These are phyloP conservation scores for Amphilophus citrinellus DNA, from an alignment of 2,113 vertebrate genomes.

Conservation along the genomic window DNA sequence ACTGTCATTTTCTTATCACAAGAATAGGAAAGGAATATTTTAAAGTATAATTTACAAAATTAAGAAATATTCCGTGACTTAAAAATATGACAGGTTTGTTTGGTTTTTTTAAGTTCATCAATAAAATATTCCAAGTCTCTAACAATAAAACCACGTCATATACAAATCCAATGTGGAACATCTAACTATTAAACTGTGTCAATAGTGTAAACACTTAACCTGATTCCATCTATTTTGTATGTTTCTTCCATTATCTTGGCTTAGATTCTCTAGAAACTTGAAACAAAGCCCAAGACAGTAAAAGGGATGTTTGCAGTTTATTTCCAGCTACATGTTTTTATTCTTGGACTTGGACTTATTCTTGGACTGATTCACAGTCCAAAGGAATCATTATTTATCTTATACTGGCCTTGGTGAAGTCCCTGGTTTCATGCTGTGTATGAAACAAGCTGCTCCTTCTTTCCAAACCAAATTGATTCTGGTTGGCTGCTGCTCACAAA, in stretches of 20 bases:
- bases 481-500: too few relatives aligned
- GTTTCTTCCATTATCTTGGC: background rate
- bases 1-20: background rate
- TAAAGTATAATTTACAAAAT: background rate
- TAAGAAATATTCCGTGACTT: too few relatives aligned
- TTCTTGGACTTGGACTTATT: background rate
- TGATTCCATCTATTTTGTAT: too few relatives aligned
- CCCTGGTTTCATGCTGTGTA: too few relatives aligned
- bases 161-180: background rate
- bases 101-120: background rate
- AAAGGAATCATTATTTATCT: background rate
- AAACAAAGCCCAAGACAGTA: too few relatives aligned
- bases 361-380: background rate
- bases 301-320: too few relatives aligned
- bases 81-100: too few relatives aligned
- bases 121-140: background rate
- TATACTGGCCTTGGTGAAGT: too few relatives aligned
- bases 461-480: too few relatives aligned
- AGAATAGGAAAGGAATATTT: background rate
- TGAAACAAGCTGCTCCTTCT: too few relatives aligned
- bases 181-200: background rate
- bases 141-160: background rate
- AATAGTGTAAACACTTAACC: too few relatives aligned
- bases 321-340: background rate
- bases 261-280: background rate